Base-by-base conservation (phyloP, 2,113 vertebrate species). In the Athene noctua region DNA sequence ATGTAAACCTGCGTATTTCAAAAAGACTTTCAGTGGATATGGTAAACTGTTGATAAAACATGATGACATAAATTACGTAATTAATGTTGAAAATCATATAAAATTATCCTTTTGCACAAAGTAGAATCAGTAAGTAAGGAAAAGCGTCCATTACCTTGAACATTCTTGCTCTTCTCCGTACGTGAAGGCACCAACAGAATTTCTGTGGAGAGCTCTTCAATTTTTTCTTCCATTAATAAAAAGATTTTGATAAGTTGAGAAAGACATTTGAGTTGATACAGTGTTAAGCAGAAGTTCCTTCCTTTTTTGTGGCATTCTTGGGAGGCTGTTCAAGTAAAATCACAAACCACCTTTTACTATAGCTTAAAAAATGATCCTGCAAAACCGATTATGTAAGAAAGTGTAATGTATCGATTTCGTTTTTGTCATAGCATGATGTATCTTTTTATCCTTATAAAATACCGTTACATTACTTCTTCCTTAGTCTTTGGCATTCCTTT, bases 181-280 rank as follows among this genome's bases (percentile, higher is more conserved):
- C 97, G 96, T 36, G 97, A 97, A 95, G 98, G 95, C 59, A 98
- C 94, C 59, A 98, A 97, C 75, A 98, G 98, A 94, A 98, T 95
- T 91, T 99, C 98, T 18, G 98, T 92, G 58, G 98, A 97, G 67
- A 99, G 87, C 66, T 99, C 98, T 96, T 98, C 98, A 65, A 99
- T 94, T 49, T 94, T 96, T 77, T 98, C 98, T 97, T 99, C 99
- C 97, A 99, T 98, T 61, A 98, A 94, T 97, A 99, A 96, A 89
- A 99, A 97, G 16, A 97, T 97, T 90, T 98, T 97, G 91, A 97
- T 97, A 70, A 99, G 97, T 88, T 98, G 97, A 77, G 98, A 98
- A 95, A 99, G 98, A 67, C 98, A 98, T 93, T 92, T 98, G 86
- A 99, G 97, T 95, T 99, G 99, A 97, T 99, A 97, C 55, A 98